phyloP scores from a whole-genome alignment of 2,113 vertebrate genomes.

The Pteronura brasiliensis region DNA sequence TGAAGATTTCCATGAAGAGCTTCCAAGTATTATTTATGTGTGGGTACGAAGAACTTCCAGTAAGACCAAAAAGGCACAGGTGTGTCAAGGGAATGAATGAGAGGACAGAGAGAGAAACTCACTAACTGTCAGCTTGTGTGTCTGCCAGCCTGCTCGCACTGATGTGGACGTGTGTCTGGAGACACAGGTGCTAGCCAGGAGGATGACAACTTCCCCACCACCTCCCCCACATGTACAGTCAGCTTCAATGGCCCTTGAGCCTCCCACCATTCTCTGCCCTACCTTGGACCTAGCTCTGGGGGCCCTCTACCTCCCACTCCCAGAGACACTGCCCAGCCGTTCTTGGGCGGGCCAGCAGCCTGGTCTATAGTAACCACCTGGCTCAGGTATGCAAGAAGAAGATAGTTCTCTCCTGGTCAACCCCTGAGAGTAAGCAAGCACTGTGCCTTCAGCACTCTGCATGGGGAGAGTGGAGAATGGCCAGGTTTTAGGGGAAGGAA shows the following conservation, averaged over 20 bases:
- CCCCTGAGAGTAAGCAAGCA: not conserved
- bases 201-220: accelerated
- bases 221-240: accelerated
- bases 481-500: too few species aligned
- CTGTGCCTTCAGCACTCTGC: not conserved
- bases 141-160: not conserved
- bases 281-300: not conserved
- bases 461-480: accelerated
- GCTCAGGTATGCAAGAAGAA: not conserved
- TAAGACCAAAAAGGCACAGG: not conserved
- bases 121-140: not conserved
- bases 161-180: accelerated
- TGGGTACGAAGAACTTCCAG: not conserved
- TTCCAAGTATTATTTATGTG: not conserved
- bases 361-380: not conserved
- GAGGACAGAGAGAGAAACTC: not conserved
- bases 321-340: not conserved
- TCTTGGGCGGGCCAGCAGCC: not conserved
- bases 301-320: not conserved
- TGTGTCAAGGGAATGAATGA: not conserved
- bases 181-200: not conserved
- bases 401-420: accelerated
- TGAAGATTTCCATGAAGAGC: not conserved
- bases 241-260: not conserved
- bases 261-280: accelerated